Conservation (phyloP, 2,888 invertebrate species). For the Mesorhabditis sp. region DNA sequence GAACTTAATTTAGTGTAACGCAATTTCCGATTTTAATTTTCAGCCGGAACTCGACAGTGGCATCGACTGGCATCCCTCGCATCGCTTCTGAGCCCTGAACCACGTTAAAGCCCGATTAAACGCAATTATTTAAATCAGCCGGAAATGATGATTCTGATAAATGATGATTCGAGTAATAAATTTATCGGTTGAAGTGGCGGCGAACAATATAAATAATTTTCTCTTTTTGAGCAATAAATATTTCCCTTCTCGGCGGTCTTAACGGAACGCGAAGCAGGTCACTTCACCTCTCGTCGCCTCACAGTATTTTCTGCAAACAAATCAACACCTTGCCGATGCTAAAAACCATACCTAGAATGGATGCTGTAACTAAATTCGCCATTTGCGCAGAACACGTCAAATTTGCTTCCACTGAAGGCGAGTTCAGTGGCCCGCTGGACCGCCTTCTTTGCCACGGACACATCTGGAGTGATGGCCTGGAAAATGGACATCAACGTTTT, state of each 20-base stretch:
- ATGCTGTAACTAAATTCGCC: conserved; percentile 52
- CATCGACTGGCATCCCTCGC: too few relatives aligned
- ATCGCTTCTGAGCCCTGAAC: too few relatives aligned
- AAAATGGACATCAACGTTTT: conserved; percentile 9
- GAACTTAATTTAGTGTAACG: too few relatives aligned
- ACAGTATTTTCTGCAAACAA: conserved; percentile 30
- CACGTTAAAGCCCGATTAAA: too few relatives aligned
- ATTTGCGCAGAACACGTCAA: conserved; percentile 47
- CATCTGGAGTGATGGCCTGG: conserved; percentile 45
- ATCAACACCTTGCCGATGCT: not conserved
- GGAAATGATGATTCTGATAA: too few relatives aligned
- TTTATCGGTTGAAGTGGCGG: too few relatives aligned
- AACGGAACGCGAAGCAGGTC: conserved; percentile 50
- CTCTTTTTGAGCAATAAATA: too few relatives aligned
- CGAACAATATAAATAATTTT: too few relatives aligned
- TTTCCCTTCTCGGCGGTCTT: not conserved
- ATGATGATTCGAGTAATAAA: too few relatives aligned
- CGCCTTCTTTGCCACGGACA: conserved; percentile 43
- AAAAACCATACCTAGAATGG: conserved; percentile 23
- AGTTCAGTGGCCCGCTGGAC: conserved; percentile 41
- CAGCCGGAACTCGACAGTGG: too few relatives aligned
- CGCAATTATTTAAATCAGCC: too few relatives aligned
- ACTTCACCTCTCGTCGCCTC: conserved; percentile 43
- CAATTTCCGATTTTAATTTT: too few relatives aligned
- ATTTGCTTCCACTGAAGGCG: conserved; percentile 44